Conservation (phyloP, 2,113 vertebrate species). For the Lichenostomus cassidix region DNA sequence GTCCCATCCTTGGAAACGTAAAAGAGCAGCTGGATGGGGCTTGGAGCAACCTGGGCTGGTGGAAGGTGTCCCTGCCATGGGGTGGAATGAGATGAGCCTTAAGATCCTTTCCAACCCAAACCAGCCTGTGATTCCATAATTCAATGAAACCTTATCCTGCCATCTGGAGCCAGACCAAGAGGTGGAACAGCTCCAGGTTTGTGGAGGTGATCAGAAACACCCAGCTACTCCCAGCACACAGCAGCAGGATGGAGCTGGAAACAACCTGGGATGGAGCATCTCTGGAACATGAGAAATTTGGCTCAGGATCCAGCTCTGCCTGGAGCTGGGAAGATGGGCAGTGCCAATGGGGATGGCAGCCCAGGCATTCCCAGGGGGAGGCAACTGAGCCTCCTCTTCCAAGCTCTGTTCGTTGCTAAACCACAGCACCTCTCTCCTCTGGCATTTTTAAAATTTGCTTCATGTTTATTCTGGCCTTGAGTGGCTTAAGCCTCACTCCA, state of each 20-base stretch:
- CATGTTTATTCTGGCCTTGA: constrained; percentile 50
- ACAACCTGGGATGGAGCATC: neutral
- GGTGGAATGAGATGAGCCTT: neutral
- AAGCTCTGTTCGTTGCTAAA: constrained; percentile 36
- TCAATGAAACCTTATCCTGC: constrained; percentile 2
- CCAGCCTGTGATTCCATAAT: neutral
- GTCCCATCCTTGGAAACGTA: neutral
- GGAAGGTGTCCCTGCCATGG: neutral
- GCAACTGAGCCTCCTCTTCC: neutral
- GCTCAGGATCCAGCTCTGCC: neutral
- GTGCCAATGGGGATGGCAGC: neutral
- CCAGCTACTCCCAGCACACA: neutral
- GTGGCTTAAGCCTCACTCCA: constrained; percentile 32
- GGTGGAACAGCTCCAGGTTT: constrained; percentile 20
- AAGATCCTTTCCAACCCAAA: neutral
- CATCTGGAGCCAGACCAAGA: constrained; percentile 35
- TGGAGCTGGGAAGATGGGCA: constrained; percentile 17
- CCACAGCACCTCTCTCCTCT: constrained; percentile 15
- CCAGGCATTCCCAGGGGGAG: neutral
- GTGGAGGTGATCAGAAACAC: constrained; percentile 37
- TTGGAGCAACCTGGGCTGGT: neutral
- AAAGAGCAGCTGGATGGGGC: neutral
- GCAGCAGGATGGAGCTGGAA: neutral
- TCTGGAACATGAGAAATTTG: neutral
- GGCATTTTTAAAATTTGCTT: neutral